phyloP scores from a whole-genome alignment of 2,888 invertebrate species.

The Ptilodon capucinus region DNA sequence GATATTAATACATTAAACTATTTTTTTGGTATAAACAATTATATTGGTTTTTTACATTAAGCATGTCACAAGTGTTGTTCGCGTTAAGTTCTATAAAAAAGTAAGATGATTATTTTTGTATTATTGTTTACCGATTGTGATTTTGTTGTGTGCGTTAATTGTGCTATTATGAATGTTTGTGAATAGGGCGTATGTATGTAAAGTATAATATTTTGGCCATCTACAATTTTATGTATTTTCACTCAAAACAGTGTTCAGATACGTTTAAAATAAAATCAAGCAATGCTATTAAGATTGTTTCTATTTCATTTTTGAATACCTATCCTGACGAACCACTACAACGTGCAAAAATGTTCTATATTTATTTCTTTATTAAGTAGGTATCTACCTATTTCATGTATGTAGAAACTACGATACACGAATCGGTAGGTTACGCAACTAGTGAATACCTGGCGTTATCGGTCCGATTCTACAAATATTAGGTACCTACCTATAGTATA shows the following conservation, averaged over 20 bases:
- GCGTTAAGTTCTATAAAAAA: conserved; percentile 5
- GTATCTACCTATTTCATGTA: too few relatives aligned
- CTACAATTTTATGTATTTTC: neutral
- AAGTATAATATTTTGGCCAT: conserved; percentile 1
- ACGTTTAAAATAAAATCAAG: conserved; percentile 28
- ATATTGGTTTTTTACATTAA: too few relatives aligned
- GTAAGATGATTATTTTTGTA: conserved; percentile 22
- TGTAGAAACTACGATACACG: too few relatives aligned
- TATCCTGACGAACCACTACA: too few relatives aligned
- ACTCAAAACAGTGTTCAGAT: conserved; percentile 2
- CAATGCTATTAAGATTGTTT: conserved; percentile 15
- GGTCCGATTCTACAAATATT: neutral
- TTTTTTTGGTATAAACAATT: too few relatives aligned
- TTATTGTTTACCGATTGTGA: conserved; percentile 15
- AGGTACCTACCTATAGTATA: neutral
- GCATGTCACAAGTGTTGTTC: conserved; percentile 19
- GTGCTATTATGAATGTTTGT: conserved; percentile 10
- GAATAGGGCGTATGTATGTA: conserved; percentile 11
- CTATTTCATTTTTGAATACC: conserved; percentile 1
- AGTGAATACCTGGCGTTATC: neutral
- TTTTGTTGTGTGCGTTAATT: conserved; percentile 19
- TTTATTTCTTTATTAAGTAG: too few relatives aligned
- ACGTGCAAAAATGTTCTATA: too few relatives aligned
- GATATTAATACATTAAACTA: too few relatives aligned
- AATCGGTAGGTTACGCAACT: too few relatives aligned